Conservation (phyloP, 2,888 invertebrate genomes). For the Hemaris fuciformis region DNA sequence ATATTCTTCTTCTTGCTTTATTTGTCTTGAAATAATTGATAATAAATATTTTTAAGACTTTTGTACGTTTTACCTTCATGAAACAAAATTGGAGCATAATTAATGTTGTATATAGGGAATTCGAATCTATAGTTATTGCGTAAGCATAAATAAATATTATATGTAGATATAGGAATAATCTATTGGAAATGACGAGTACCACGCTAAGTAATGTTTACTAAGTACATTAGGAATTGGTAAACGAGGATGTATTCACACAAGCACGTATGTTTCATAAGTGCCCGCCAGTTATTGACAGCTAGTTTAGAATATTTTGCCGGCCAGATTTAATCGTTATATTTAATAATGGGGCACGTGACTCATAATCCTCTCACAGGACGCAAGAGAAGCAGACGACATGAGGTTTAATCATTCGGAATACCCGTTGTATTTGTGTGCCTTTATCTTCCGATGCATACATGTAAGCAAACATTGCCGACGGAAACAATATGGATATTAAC, state of each 20-base stretch:
- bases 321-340: conserved; percentile 26
- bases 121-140: not conserved
- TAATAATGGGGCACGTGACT: conserved; percentile 27
- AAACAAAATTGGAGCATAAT: too few species aligned
- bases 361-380: conserved; percentile 29
- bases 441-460: conserved; percentile 23
- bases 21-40: too few species aligned
- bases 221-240: too few species aligned
- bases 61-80: too few species aligned
- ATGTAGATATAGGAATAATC: not conserved
- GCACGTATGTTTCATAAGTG: not conserved
- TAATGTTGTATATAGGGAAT: not conserved
- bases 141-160: not conserved
- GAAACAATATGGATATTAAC: not conserved
- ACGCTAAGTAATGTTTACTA: not conserved
- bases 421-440: conserved; percentile 30
- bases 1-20: too few species aligned
- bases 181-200: not conserved
- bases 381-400: conserved; percentile 20
- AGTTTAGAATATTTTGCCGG: not conserved
- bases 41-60: too few species aligned
- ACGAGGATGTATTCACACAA: not conserved
- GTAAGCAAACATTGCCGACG: conserved; percentile 29
- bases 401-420: conserved; percentile 22
- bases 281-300: not conserved